Evolutionary conservation across 1,140 invertebrate species (phyloP).

Genomic region (Drosophila melanica): DNA sequence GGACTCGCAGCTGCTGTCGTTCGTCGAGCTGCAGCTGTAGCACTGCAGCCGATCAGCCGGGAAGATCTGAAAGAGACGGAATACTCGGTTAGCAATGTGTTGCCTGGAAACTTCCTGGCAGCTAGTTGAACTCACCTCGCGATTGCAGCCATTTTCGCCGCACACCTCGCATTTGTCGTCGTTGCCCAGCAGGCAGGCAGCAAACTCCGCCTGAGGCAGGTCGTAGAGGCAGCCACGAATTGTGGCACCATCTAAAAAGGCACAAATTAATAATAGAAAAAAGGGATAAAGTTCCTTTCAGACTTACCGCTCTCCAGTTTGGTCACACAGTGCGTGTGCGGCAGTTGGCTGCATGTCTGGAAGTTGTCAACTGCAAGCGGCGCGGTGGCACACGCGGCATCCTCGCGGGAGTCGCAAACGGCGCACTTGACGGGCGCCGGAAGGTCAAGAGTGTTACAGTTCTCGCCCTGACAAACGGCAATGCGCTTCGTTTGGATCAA

Average conservation of each 20-base stretch:
- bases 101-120: no score
- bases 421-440: slow-evolving; percentile 56
- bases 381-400: slow-evolving; percentile 60
- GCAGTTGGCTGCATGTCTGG: slow-evolving; percentile 55
- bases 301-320: slow-evolving; percentile 44
- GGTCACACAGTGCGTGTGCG: slow-evolving; percentile 66
- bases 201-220: slow-evolving; percentile 54
- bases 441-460: slow-evolving; percentile 62
- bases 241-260: slow-evolving; percentile 66
- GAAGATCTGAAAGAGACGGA: slow-evolving; percentile 54
- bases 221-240: slow-evolving; percentile 70
- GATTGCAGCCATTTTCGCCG: slow-evolving; percentile 66
- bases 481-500: slow-evolving; percentile 72
- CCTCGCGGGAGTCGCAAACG: slow-evolving; percentile 65
- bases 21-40: slow-evolving; percentile 66
- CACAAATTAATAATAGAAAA: not conserved
- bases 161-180: slow-evolving; percentile 62
- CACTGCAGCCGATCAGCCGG: slow-evolving; percentile 71
- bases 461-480: slow-evolving; percentile 56
- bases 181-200: slow-evolving; percentile 62
- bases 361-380: slow-evolving; percentile 53
- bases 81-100: not conserved
- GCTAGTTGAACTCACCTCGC: slow-evolving; percentile 48
- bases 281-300: no score
- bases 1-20: slow-evolving; percentile 65